Evolutionary conservation across 2,888 invertebrate species (phyloP).

Genomic region (Synanthedon andrenaeformis): DNA sequence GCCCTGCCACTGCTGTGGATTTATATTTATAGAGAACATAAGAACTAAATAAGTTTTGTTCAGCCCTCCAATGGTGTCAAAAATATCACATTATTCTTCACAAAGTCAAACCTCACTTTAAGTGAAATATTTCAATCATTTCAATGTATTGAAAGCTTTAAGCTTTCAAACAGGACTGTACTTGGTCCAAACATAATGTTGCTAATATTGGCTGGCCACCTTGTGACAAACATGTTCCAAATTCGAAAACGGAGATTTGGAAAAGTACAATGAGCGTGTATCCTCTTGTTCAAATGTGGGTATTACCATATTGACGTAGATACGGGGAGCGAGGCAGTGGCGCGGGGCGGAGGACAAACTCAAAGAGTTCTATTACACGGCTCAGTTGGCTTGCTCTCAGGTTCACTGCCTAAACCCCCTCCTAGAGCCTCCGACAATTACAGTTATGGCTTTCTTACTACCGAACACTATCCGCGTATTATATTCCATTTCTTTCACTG

Average conservation of each 20-base stretch:
- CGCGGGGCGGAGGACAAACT: not conserved
- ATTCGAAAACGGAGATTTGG: not conserved
- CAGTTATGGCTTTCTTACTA: constrained; percentile 27
- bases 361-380: constrained; percentile 53
- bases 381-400: constrained; percentile 48
- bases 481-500: not conserved
- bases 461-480: constrained; percentile 15
- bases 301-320: constrained; percentile 6
- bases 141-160: no score
- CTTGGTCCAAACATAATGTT: not conserved
- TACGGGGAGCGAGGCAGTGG: not conserved
- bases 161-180: no score
- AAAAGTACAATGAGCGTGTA: not conserved
- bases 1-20: no score
- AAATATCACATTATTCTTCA: no score
- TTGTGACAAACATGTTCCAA: not conserved
- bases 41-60: no score
- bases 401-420: constrained; percentile 45
- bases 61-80: no score
- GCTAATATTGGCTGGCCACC: not conserved
- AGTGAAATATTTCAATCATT: no score
- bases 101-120: no score
- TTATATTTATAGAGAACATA: no score
- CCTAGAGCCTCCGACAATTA: constrained; percentile 37
- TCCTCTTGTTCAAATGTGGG: constrained; percentile 7